Evolutionary conservation across 2,888 invertebrate genomes (phyloP), one percentile per base, ranked within the genome.

Genomic region (Athrips mouffetella): DNA sequence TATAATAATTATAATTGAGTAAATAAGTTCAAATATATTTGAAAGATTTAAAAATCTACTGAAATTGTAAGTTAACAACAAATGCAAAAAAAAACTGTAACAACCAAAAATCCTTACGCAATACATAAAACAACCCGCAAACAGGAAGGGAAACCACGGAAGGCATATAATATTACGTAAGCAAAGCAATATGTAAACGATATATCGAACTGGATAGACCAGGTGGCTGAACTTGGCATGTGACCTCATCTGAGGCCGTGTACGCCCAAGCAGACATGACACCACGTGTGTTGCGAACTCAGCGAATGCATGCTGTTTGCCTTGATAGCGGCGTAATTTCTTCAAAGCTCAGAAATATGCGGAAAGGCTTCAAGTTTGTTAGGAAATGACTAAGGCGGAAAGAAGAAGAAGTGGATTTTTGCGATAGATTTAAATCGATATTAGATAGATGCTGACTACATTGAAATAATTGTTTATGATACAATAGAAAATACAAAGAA

Each of bases 151-250:
- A 54, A 52, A 54, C 49, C 49, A 45, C 54, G 52, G 51, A 54
- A 54, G 25, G 18, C 18, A 21, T 16, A 23, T 49, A 29, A 49
- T 16, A 23, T 49, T 37, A 49, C 41, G 37, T 49, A 44, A 49
- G 11, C 35, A 20, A n/a, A 18, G 21, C 20, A 11, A 37, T 37
- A 37, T 37, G 37, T 37, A 37, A 20, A 39, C 47, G 30, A 47
- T 30, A 40, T 40, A 41, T 40, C 31, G 39, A 46, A 54, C 55
- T 47, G 52, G 52, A 51, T 50, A 29, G 49, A 53, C 49, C 54
- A 54, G 50, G 55, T 52, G 57, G 16, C 47, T 58, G 58, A 58
- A 58, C 58, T 58, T 55, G 58, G 42, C 42, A 15, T 52, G 48
- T 53, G 58, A 55, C 58, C 58, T 54, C 55, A 51, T 27, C 10